phyloP scores from a whole-genome alignment of 2,888 invertebrate genomes.

The Cosmia trapezina region DNA sequence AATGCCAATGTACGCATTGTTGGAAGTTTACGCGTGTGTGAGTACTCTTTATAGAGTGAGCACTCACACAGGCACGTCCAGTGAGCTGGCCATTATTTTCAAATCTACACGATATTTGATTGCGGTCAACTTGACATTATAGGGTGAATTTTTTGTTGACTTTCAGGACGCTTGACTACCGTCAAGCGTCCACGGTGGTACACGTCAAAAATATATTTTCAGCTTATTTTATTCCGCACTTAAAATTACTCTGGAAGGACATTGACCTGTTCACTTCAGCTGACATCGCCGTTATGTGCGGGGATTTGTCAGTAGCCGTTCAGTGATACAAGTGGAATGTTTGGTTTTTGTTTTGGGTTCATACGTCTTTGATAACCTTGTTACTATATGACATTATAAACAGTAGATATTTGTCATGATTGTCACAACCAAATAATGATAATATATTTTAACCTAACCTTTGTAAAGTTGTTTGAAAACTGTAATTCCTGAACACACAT shows the following conservation, averaged over 20 bases:
- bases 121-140: conserved; percentile 58
- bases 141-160: conserved; percentile 39
- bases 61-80: conserved; percentile 51
- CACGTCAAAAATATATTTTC: conserved; percentile 26
- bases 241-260: conserved; percentile 51
- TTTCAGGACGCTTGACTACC: conserved; percentile 30
- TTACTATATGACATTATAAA: conserved; percentile 30
- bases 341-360: conserved; percentile 34
- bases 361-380: conserved; percentile 52
- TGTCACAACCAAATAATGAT: conserved; percentile 9
- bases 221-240: conserved; percentile 29
- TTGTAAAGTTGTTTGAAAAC: conserved; percentile 29
- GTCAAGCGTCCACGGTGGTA: too few relatives aligned
- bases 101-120: conserved; percentile 60
- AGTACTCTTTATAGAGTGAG: conserved; percentile 64
- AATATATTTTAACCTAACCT: conserved; percentile 27
- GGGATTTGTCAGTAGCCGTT: conserved; percentile 32
- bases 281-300: conserved; percentile 40
- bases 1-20: conserved; percentile 74
- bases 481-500: conserved; percentile 40
- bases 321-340: conserved; percentile 26
- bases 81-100: conserved; percentile 65
- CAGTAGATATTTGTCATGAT: conserved; percentile 16
- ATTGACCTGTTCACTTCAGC: conserved; percentile 54
- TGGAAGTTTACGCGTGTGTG: conserved; percentile 71